phyloP scores from a whole-genome alignment of 2,797 vertebrate genomes.

The Cryptoblepharus egeriae region DNA sequence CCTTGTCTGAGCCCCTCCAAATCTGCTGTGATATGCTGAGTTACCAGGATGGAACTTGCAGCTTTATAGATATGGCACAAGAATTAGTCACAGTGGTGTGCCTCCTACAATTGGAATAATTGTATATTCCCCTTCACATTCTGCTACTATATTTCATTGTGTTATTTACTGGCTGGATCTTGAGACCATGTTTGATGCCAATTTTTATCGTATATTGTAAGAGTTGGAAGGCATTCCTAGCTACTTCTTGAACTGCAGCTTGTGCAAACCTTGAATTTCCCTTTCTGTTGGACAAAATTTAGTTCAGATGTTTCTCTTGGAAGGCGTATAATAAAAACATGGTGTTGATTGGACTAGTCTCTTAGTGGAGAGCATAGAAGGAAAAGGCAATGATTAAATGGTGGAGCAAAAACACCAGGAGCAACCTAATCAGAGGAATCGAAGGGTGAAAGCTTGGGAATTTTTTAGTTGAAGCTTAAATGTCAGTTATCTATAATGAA shows the following conservation, averaged over 20 bases:
- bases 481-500: background rate
- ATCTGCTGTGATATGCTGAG: background rate
- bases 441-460: slow-evolving; percentile 42
- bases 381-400: slow-evolving; percentile 38
- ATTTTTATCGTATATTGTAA: background rate
- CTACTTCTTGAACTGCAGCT: background rate
- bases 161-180: background rate
- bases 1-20: background rate
- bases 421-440: slow-evolving; percentile 39
- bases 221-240: background rate
- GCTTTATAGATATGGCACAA: background rate
- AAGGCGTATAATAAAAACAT: slow-evolving; percentile 21
- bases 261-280: background rate
- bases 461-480: slow-evolving; percentile 6
- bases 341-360: slow-evolving; percentile 26
- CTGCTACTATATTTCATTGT: background rate
- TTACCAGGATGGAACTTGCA: background rate
- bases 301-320: slow-evolving; percentile 13
- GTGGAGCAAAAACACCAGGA: slow-evolving; percentile 9
- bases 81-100: background rate
- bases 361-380: slow-evolving; percentile 17
- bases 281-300: slow-evolving; percentile 18
- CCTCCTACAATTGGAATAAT: background rate
- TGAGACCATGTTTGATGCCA: slow-evolving; percentile 6
- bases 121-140: background rate